Percentiles rank a stretch among this genome's conserved stretches.
Evolutionary conservation across 2,888 invertebrate species (phyloP).

Genomic region (Drosophila macrothrix): DNA sequence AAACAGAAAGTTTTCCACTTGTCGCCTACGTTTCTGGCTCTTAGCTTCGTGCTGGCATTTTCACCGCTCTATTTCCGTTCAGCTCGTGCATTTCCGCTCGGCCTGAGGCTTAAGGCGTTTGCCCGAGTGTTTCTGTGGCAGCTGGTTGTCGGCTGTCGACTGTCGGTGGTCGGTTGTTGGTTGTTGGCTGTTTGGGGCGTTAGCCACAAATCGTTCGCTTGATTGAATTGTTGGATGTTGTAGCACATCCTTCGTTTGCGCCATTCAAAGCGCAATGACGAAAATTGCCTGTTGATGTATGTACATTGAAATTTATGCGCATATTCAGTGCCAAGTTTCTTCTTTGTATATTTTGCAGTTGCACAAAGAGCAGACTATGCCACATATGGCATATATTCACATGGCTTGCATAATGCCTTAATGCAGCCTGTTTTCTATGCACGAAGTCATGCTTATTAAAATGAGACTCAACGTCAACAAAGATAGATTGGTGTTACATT

Average conservation of each 20-base stretch:
- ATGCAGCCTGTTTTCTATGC: background rate
- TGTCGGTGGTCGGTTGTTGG: background rate
- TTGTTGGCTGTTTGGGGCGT: conserved; percentile 30
- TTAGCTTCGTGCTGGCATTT: conserved; percentile 50
- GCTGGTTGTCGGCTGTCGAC: background rate
- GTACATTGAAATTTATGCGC: conserved; percentile 39
- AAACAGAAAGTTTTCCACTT: conserved; percentile 62
- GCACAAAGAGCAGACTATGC: background rate
- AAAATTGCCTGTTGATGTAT: conserved; percentile 60
- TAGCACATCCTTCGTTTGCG: conserved; percentile 17
- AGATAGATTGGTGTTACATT: background rate
- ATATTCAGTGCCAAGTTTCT: conserved; percentile 11
- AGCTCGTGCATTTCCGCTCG: conserved; percentile 66
- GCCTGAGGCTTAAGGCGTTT: conserved; percentile 54
- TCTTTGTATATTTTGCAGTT: background rate
- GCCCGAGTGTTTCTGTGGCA: conserved; percentile 21
- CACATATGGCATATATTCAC: conserved; percentile 42
- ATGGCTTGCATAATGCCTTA: conserved; percentile 48
- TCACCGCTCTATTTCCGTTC: conserved; percentile 63
- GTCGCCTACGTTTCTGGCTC: conserved; percentile 46
- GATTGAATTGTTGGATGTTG: conserved; percentile 69
- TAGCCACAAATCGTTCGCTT: conserved; percentile 69
- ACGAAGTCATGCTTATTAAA: background rate
- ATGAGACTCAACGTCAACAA: background rate
- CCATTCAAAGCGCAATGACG: conserved; percentile 38